Base-by-base conservation (phyloP, 2,797 vertebrate genomes). In the Brachyrhaphis roseni region DNA sequence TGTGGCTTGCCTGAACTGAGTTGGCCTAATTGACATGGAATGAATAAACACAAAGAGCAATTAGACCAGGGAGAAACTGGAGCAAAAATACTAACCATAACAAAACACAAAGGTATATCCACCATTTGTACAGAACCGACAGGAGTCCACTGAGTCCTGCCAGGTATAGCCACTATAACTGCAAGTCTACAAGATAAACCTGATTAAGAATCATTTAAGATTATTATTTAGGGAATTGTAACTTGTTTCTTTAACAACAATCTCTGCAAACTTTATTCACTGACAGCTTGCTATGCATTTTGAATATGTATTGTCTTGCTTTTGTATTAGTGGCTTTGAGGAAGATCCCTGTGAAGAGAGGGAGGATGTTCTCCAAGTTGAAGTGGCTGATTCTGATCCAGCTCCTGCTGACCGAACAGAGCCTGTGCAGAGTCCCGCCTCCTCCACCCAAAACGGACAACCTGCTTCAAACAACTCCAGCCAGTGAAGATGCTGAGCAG, bases 321-420 rank as follows among this genome's bases (percentile, higher is more conserved):
- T 83, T 72, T 59, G 46, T 75, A 85, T 55, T 72, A 55, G 83
- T 68, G 77, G 74, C 51, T 88, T 76, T 80, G 71, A 72, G n/a
- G 16, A 74, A 82, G 36, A 77, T 7, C 72, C 81, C 72, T 43
- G 16, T 79, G 77, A 82, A 74, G 28, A 74, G 72, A 57, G 59
- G 28, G 75, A 93, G 79, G 71, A 94, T 93, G 92, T 90, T 77
- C 78, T 89, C 84, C 46, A 91, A 90, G 51, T 28, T 91, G 76
- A 94, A 89, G 91, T 95, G 95, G 91, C 84, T 96, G 82, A 83
- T 96, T 62, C 64, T 95, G 79, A 78, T 94, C 81, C 92, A 93
- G 88, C 88, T 96, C 77, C 84, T 96, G 85, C 79, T 96, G 81
- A 93, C 45, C 84, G 93, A 96, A 72, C 84, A 91, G 68, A 80